Base-by-base conservation (phyloP, 2,888 invertebrate genomes). In the Lepidocyrtoides sp. region DNA sequence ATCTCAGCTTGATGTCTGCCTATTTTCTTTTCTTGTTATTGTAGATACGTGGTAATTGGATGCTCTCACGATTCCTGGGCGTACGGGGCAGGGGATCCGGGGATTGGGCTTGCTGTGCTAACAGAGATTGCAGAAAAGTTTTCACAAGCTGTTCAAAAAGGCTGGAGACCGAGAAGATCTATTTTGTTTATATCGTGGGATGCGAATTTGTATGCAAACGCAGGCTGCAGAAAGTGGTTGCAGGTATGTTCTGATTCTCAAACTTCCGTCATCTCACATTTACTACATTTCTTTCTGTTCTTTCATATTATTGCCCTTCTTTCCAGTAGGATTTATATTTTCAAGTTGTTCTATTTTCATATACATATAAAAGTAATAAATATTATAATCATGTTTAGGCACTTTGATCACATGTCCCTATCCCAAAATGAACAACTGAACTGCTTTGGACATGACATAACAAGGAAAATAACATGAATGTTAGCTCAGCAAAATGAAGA, bases 161-260 rank as follows among this genome's bases (percentile, higher is more conserved):
- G 94, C 63, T 94, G 93, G 93, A 93, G 91, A 85, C 93, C 94
- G 0, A 63, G 94, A 66, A 88, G 94, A 90, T 93, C 93, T 26
- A 93, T 94, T 86, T 77, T 94, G 54, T 94, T 94, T 90, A 90
- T 94, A 84, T 93, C 93, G 12, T 94, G 93, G 93, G 93, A 94
- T 92, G 93, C 93, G 75, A 93, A 93, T 93, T 91, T 94, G 89
- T 93, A 93, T 88, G 93, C 92, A 51, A 91, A 92, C 48, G 89
- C 92, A 29, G 94, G 94, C 63, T 92, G 93, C 32, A 92, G 92
- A 20, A 93, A 94, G 75, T 94, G 93, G 93, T 72, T 94, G 51
- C 93, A 94, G 93, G 94, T 94, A n/a, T 36, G 3, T 36, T 36
- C n/a, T 77, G 77, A 77, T 77, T 77, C 51, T 51, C 54, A 72